These are phyloP conservation scores for Alligator sinensis DNA, from an alignment of 2,113 vertebrate species.

Conservation along the genomic window DNA sequence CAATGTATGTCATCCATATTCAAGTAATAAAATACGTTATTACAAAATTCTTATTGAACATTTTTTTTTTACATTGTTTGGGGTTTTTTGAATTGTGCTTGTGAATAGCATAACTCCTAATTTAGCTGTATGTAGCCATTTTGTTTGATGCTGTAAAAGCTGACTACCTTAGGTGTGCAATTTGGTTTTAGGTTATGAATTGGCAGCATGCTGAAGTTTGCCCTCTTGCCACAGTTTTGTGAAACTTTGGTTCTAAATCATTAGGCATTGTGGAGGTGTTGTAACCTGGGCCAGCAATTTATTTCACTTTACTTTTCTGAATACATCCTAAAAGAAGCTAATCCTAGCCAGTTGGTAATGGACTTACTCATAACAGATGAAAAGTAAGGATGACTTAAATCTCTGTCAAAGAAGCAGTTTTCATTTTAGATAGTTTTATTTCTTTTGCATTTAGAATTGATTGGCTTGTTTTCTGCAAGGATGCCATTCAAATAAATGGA, in stretches of 20 bases:
- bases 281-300: not conserved
- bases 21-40: too few relatives aligned
- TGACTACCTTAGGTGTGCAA: not conserved
- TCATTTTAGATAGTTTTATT: not conserved
- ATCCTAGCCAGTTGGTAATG: not conserved
- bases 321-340: not conserved
- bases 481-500: not conserved
- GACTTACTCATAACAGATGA: not conserved
- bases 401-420: not conserved
- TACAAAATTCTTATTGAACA: too few relatives aligned
- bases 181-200: not conserved
- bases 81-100: accelerated
- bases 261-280: not conserved
- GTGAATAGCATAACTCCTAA: not conserved
- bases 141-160: not conserved
- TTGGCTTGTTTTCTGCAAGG: not conserved
- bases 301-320: not conserved
- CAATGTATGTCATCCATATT: not conserved
- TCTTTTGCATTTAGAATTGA: not conserved
- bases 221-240: not conserved
- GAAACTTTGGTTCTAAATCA: accelerated
- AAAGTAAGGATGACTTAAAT: not conserved
- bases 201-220: accelerated
- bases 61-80: not conserved
- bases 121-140: not conserved